Percentiles rank a stretch among this genome's conserved stretches.
Evolutionary conservation across 2,113 vertebrate species (phyloP).

Genomic region (Trichechus manatus): DNA sequence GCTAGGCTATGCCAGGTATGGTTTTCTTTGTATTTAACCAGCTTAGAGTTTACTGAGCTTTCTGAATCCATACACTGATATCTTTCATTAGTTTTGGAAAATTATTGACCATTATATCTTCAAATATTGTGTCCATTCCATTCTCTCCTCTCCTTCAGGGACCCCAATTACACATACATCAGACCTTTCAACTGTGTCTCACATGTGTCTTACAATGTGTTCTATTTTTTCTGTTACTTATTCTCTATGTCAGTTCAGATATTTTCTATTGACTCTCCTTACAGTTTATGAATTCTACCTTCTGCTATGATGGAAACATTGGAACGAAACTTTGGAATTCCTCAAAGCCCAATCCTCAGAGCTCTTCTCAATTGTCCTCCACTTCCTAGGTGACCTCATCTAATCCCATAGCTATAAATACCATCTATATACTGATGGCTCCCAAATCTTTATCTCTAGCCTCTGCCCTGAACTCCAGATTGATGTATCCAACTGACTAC

Average conservation of each 20-base stretch:
- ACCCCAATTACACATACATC: background rate
- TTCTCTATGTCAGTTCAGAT: background rate
- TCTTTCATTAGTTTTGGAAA: too few relatives aligned
- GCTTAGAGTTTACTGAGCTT: background rate
- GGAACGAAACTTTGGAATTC: background rate
- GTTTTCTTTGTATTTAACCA: background rate
- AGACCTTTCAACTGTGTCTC: background rate
- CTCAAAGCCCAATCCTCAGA: slow-evolving; percentile 13
- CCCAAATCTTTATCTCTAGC: background rate
- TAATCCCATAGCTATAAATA: slow-evolving; percentile 26
- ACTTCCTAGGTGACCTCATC: background rate
- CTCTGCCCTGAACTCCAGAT: background rate
- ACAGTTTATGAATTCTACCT: background rate
- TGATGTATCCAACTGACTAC: background rate
- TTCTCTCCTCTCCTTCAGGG: background rate
- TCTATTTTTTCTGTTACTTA: background rate
- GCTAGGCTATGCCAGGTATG: background rate
- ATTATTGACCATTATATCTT: background rate
- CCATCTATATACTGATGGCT: background rate
- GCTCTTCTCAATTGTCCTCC: background rate
- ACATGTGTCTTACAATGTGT: background rate
- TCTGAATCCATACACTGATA: background rate
- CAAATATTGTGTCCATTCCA: background rate
- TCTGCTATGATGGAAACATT: background rate
- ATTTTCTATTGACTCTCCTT: background rate